Base-by-base conservation (phyloP, 2,113 vertebrate species). In the Mola mola region DNA sequence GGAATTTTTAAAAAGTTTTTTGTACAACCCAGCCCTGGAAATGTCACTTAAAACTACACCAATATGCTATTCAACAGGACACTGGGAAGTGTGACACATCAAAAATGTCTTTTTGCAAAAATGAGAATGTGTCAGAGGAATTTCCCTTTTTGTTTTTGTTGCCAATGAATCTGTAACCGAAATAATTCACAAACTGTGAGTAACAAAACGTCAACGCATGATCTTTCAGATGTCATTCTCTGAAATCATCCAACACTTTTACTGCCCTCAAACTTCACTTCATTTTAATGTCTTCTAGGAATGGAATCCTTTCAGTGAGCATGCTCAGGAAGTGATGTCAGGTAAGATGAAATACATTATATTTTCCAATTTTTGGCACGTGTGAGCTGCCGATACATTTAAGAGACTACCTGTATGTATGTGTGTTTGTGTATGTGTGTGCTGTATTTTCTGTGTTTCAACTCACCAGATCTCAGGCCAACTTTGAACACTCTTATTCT, bases 261-360 rank as follows among this genome's bases (percentile, higher is more conserved):
- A 11, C 19, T 36, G n/a, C 25, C 26, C 20, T 76, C 36, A 60
- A 19, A 8, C 36, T 20, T 42, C 8, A 16, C 26, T 69, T 0
- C 29, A 6, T 42, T 2, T 66, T 13, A n/a, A 3, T 84, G 46
- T 81, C 51, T 28, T 74, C 4, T 25, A 87, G 85, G 81, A 31
- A 43, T 25, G 16, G 47, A 47, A 69, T 58, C 61, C 51, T 19
- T 1, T 26, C 48, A 42, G 22, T 2, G 26, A 8, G 28, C 4
- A 1, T 24, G 11, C 1, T 38, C 26, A 8, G 48, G 21, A 55
- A 42, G 6, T 34, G 31, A 52, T 49, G 46, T 68, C 74, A 85
- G 84, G 86, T 87, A 82, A 70, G 85, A 74, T 37, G 17, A 17
- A 48, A 49, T 2, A 6, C 15, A 17, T 20, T 59, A 11, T 29